A percentile compares a stretch with the other conserved stretches of the same genome.
These are phyloP conservation scores for Tachina lurida DNA, from an alignment of 2,888 invertebrate species.

Conservation along the genomic window DNA sequence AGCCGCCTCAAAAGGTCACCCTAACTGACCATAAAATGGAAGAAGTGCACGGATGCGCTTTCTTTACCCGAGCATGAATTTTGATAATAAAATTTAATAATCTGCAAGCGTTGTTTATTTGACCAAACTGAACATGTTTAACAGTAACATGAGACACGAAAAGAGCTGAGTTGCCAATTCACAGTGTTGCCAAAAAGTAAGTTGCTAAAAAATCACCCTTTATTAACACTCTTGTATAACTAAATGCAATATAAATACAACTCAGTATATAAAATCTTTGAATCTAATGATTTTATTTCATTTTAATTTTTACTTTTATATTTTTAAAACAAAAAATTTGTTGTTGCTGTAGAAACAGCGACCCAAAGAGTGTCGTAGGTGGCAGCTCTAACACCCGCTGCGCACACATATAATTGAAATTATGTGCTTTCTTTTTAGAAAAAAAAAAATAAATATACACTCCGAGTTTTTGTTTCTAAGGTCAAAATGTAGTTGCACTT, in stretches of 20 bases:
- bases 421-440: conserved; percentile 29
- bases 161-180: too few species aligned
- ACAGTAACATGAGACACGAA: too few species aligned
- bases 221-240: conserved; percentile 58
- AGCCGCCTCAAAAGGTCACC: too few species aligned
- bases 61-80: too few species aligned
- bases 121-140: too few species aligned
- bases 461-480: conserved; percentile 13
- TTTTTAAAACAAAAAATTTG: conserved; percentile 17
- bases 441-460: not conserved
- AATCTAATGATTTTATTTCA: conserved; percentile 35
- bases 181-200: too few species aligned
- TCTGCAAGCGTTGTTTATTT: too few species aligned
- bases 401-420: conserved; percentile 80
- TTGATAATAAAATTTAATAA: too few species aligned
- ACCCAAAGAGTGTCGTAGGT: conserved; percentile 75
- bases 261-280: conserved; percentile 38
- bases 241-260: conserved; percentile 16
- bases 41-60: too few species aligned
- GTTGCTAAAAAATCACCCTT: too few species aligned
- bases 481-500: conserved; percentile 19
- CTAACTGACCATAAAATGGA: too few species aligned
- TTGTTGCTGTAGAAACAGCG: not conserved
- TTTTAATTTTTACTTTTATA: conserved; percentile 6
- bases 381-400: conserved; percentile 81